A percentile compares a stretch with the other conserved stretches of the same genome.
Conservation (phyloP, 2,797 vertebrate species). For the Sebastes itinus region DNA sequence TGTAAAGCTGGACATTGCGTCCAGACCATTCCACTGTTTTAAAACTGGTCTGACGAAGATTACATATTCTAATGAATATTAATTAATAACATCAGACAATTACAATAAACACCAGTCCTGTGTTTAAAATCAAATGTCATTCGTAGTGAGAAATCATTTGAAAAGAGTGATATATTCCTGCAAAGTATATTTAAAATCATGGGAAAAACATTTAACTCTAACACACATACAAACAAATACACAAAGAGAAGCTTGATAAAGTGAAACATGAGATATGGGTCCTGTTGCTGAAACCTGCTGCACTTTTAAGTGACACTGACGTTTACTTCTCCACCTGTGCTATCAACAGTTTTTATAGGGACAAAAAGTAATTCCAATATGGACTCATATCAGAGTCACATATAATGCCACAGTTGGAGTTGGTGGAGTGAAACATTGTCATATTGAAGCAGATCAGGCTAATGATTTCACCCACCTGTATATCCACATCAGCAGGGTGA, state of each 20-base stretch:
- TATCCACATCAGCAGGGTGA: background rate
- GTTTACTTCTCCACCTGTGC: background rate
- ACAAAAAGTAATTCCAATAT: background rate
- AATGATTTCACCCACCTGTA: background rate
- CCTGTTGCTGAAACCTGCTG: background rate
- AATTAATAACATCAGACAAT: background rate
- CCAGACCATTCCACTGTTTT: too few species aligned
- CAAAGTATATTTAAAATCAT: background rate
- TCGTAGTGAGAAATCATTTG: background rate
- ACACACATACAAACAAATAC: background rate
- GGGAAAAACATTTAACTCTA: background rate
- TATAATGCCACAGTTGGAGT: background rate
- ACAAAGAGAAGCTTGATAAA: background rate
- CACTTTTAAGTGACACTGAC: background rate
- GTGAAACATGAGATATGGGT: background rate
- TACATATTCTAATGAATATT: background rate
- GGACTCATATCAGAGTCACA: background rate
- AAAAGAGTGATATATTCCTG: background rate
- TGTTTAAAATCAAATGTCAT: background rate
- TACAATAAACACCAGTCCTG: too few species aligned
- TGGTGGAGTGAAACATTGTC: background rate
- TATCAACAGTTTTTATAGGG: background rate
- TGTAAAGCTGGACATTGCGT: background rate
- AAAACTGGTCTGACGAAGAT: background rate
- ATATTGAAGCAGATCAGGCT: background rate